Conservation (phyloP, 2,113 vertebrate genomes). For the Nyctereutes procyonoides region DNA sequence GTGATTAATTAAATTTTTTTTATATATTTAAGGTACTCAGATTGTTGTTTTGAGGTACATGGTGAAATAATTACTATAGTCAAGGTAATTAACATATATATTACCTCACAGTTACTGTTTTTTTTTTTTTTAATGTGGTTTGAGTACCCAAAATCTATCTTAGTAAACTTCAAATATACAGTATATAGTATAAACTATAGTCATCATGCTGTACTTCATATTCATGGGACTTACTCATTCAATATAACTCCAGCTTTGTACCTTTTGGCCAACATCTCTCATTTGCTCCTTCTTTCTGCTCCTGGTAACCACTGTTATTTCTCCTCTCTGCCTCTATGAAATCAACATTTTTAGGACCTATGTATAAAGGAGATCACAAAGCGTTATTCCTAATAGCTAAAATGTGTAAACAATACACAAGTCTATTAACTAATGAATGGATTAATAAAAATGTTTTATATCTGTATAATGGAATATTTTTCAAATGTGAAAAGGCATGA, state of each 20-base stretch:
- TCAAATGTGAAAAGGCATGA: not conserved
- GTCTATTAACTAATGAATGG: not conserved
- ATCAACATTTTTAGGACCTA: not conserved
- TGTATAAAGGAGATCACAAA: not conserved
- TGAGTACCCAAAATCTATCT: not conserved
- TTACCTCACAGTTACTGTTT: not conserved
- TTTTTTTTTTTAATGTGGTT: not conserved
- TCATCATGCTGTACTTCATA: not conserved
- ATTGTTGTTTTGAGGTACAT: not conserved
- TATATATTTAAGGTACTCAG: not conserved
- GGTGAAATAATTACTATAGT: not conserved
- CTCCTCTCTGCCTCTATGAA: not conserved
- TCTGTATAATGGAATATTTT: slow-evolving; percentile 20
- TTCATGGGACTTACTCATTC: not conserved
- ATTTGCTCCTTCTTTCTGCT: not conserved
- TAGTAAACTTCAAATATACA: not conserved
- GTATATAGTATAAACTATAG: not conserved
- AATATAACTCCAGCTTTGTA: not conserved
- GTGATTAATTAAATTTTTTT: not conserved
- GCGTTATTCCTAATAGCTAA: not conserved
- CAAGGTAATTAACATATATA: not conserved
- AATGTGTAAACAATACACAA: not conserved
- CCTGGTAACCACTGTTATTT: not conserved
- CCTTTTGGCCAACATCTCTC: not conserved
- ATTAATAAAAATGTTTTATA: not conserved